phyloP scores from a whole-genome alignment of 2,888 invertebrate species.

The Andrena bucephala region DNA sequence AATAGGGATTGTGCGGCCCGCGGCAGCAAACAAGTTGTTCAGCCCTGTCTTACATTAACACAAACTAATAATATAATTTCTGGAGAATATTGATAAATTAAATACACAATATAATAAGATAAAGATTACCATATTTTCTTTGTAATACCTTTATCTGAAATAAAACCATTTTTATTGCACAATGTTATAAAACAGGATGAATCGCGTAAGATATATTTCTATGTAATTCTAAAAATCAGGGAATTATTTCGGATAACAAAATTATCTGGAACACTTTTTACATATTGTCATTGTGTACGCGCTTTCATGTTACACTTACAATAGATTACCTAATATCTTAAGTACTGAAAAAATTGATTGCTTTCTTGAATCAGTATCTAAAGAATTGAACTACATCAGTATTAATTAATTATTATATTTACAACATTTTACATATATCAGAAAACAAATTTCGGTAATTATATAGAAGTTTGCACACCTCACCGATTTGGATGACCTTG shows the following conservation, averaged over 20 bases:
- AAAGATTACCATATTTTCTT: not conserved
- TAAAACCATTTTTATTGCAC: not conserved
- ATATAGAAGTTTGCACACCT: no score
- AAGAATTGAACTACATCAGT: constrained; percentile 13
- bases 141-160: not conserved
- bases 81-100: no score
- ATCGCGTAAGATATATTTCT: constrained; percentile 2
- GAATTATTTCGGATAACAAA: constrained; percentile 1
- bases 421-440: constrained; percentile 39
- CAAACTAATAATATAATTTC: no score
- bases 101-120: no score
- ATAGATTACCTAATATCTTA: constrained; percentile 1
- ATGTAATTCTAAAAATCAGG: not conserved
- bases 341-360: constrained; percentile 1
- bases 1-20: no score
- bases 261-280: not conserved
- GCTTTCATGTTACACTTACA: not conserved
- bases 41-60: no score
- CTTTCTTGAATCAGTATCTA: not conserved
- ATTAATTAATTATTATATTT: constrained; percentile 44
- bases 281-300: not conserved
- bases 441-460: constrained; percentile 1
- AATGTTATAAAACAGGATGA: not conserved
- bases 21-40: no score
- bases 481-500: no score